Percentiles rank a stretch among this genome's conserved stretches.
These are phyloP conservation scores for Oreochromis grahami DNA, from an alignment of 2,797 vertebrate species.

Conservation along the genomic window DNA sequence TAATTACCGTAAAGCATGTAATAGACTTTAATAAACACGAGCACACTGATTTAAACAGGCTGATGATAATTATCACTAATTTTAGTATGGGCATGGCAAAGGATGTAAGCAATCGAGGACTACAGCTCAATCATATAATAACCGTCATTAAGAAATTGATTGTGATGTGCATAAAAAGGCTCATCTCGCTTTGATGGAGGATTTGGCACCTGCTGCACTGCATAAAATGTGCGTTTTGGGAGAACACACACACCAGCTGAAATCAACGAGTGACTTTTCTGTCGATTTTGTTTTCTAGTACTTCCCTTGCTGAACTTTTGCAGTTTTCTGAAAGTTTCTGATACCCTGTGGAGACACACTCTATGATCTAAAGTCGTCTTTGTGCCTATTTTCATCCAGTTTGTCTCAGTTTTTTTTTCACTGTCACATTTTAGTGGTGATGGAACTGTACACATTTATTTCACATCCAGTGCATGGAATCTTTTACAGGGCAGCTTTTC, in stretches of 20 bases:
- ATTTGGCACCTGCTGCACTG: slow-evolving; percentile 39
- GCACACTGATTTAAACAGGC: slow-evolving; percentile 11
- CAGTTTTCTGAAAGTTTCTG: slow-evolving; percentile 4
- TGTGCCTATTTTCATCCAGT: slow-evolving; percentile 4
- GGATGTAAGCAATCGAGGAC: slow-evolving; percentile 28
- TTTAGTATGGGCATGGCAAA: slow-evolving; percentile 5
- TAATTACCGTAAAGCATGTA: neutral
- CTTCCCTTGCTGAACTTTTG: slow-evolving; percentile 14
- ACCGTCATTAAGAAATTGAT: slow-evolving; percentile 47
- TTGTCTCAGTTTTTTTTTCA: slow-evolving; percentile 1
- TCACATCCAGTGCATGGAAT: neutral
- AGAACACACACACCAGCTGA: neutral
- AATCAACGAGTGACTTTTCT: slow-evolving; percentile 14
- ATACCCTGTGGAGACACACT: neutral
- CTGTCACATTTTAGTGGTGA: slow-evolving; percentile 14
- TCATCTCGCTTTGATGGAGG: slow-evolving; percentile 30
- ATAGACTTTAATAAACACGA: neutral
- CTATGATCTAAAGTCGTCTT: neutral
- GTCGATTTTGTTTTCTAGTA: neutral
- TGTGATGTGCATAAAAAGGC: slow-evolving; percentile 18
- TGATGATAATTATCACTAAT: slow-evolving; percentile 23
- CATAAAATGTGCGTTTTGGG: slow-evolving; percentile 11
- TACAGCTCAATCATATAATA: slow-evolving; percentile 42
- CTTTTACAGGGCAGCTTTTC: neutral
- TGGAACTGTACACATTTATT: neutral